Evolutionary conservation across 2,888 invertebrate genomes (phyloP), one percentile per base, ranked within the genome.

Genomic region (Dicyrtoma fusca): DNA sequence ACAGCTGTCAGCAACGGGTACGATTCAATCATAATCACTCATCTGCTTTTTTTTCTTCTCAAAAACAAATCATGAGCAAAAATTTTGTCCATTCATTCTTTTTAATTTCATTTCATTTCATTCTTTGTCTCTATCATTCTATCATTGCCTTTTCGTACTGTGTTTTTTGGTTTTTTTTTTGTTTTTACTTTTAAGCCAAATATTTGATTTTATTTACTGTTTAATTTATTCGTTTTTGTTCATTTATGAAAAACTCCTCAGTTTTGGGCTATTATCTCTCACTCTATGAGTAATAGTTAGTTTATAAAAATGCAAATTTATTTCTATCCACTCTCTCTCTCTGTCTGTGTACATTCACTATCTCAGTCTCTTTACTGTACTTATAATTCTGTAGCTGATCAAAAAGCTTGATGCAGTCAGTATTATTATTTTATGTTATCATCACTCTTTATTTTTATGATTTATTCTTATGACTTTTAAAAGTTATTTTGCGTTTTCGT

Each of bases 1-100:
- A 81, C 97, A 97, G 85, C 88, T 97, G 76, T 96, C 95, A 81
- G 95, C 95, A 80, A 94, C 95, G 89, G 95, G 95, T 95, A 89
- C 89, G 86, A 76, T 71, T 69, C 34, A 34, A 34, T 5, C 34
- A 34, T 34, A 34, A 34, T 21, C 23, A 51, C 14, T 1, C 13
- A 57, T 42, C 19, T 44, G n/a, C 23, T 63, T 19, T 62, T 62
- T 23, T 21, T 4, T 34, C 8, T 34, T 34, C 34, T 3, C 34
- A 49, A n/a, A 49, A 49, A 49, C 49, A 49, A 62, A 62, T 62
- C 34, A 5, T 62, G 3, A 26, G 13, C 25, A 61, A 13, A 61
- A 34, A 61, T 23, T 61, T 61, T 10, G 10, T 45, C 13, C 47
- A 13, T 13, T 45, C 47, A 13, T 13, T 45, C 47, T 51, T 34